These are phyloP conservation scores for Plutomurus gul DNA, from an alignment of 1,140 invertebrate species.

Conservation along the genomic window DNA sequence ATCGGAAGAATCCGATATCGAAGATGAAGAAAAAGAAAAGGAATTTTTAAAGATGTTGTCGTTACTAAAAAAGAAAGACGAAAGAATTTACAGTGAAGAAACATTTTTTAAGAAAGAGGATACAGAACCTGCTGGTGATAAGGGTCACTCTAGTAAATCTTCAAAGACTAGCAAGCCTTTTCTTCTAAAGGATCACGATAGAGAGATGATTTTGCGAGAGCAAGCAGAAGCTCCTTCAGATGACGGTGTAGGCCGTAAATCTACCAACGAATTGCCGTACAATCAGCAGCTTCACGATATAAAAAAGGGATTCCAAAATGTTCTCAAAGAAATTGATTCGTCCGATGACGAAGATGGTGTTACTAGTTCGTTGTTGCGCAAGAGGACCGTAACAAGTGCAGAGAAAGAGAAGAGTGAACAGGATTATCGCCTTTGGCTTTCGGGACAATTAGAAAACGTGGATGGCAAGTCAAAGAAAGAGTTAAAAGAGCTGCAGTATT, in stretches of 20 bases:
- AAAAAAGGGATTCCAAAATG: conserved; percentile 69
- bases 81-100: conserved; percentile 77
- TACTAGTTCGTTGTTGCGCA: conserved; percentile 60
- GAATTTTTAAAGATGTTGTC: conserved; percentile 84
- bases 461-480: conserved; percentile 63
- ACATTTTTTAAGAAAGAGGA: conserved; percentile 68
- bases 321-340: conserved; percentile 57
- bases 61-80: conserved; percentile 83
- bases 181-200: conserved; percentile 78
- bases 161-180: conserved; percentile 64
- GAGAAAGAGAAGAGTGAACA: conserved; percentile 69
- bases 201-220: conserved; percentile 73
- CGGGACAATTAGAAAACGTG: conserved; percentile 72
- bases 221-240: conserved; percentile 65
- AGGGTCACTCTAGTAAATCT: conserved; percentile 38
- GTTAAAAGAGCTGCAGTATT: conserved; percentile 68
- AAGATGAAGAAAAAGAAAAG: conserved; percentile 73
- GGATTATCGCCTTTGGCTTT: conserved; percentile 80
- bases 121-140: not conserved
- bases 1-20: conserved; percentile 65
- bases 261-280: conserved; percentile 60
- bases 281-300: conserved; percentile 71
- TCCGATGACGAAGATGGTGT: conserved; percentile 62
- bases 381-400: conserved; percentile 67
- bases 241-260: conserved; percentile 59